Conservation (phyloP, 2,888 invertebrate genomes). For the Neuroscelio doddi region DNA sequence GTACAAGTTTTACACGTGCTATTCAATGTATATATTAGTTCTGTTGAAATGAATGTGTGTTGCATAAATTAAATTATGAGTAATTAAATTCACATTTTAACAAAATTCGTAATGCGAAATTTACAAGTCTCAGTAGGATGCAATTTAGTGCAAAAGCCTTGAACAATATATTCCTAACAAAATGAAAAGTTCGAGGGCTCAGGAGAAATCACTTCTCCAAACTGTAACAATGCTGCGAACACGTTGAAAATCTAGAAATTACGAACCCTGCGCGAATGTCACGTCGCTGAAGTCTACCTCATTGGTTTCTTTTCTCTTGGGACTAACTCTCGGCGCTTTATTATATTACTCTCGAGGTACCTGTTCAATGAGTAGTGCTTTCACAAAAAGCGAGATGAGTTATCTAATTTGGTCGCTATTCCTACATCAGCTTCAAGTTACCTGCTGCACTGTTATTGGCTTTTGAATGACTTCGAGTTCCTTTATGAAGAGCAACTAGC, state of each 20-base stretch:
- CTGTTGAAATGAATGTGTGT: too few relatives aligned
- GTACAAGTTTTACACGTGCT: too few relatives aligned
- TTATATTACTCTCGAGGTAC: constrained; percentile 10
- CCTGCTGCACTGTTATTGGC: background rate
- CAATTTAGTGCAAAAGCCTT: background rate
- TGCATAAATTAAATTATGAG: too few relatives aligned
- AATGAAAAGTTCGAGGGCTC: background rate
- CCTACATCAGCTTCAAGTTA: background rate
- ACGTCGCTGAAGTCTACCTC: constrained; percentile 1
- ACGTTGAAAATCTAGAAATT: constrained; percentile 6
- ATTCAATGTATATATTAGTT: too few relatives aligned
- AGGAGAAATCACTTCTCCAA: constrained; percentile 6
- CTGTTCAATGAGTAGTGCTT: constrained; percentile 5
- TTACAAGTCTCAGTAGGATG: too few relatives aligned
- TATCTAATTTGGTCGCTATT: constrained; percentile 3
- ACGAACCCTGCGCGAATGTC: constrained; percentile 4
- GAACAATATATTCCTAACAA: background rate
- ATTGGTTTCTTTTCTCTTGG: constrained; percentile 2
- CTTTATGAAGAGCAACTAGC: background rate
- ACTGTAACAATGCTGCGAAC: background rate
- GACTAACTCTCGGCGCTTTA: constrained; percentile 3
- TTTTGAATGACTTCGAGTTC: constrained; percentile 2
- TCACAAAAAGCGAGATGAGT: constrained; percentile 5
- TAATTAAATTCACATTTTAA: too few relatives aligned
- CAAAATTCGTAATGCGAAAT: too few relatives aligned